Evolutionary conservation across 2,797 vertebrate genomes (phyloP).

Genomic region (Chromobotia macracanthus): DNA sequence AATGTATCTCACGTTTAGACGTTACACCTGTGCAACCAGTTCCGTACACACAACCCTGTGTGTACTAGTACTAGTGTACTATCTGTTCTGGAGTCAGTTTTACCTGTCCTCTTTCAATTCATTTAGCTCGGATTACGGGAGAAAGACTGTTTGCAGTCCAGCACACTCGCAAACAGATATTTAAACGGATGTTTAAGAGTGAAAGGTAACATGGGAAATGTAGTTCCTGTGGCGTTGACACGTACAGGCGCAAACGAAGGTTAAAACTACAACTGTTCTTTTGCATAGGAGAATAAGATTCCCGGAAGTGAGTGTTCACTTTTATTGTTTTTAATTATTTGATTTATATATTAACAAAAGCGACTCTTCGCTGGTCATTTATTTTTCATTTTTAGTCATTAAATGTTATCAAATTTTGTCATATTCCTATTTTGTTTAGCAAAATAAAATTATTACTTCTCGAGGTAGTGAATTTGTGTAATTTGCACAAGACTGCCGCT

Average conservation of each 20-base stretch:
- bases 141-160: constrained; percentile 11
- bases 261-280: constrained; percentile 22
- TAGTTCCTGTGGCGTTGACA: neutral
- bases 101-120: neutral
- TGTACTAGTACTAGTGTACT: neutral
- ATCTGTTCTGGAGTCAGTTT: constrained; percentile 32
- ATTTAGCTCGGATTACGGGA: neutral
- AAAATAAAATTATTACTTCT: neutral
- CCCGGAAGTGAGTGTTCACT: neutral
- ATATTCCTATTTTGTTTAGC: no score
- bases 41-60: constrained; percentile 3
- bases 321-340: neutral
- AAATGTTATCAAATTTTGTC: no score
- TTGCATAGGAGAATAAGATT: neutral
- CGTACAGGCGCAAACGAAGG: neutral
- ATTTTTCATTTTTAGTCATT: neutral
- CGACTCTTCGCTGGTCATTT: no score
- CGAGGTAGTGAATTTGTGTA: no score
- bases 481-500: neutral
- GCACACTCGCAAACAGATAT: neutral
- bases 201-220: constrained; percentile 20
- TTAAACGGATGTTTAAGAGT: neutral
- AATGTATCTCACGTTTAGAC: neutral
- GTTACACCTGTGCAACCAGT: neutral
- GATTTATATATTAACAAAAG: neutral